Conservation (phyloP, 2,888 invertebrate genomes). For the Scaptomyza cyrtandrae region DNA sequence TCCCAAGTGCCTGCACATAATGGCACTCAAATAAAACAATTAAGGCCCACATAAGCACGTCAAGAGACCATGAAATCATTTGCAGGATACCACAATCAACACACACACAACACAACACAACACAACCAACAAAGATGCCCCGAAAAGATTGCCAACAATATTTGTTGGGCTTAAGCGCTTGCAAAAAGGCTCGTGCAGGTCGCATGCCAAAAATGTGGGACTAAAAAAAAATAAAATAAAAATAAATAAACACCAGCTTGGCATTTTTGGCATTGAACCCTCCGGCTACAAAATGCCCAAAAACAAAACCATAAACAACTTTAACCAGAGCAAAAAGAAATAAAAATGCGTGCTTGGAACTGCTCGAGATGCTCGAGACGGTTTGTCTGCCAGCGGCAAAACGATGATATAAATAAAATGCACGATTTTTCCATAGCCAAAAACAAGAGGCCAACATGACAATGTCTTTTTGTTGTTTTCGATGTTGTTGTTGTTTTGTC, state of each 20-base stretch:
- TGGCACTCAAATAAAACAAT: slow-evolving; percentile 79
- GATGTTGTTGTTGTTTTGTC: background rate
- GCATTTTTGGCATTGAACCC: slow-evolving; percentile 81
- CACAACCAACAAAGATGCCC: slow-evolving; percentile 59
- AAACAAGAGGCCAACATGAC: slow-evolving; percentile 28
- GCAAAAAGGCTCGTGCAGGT: slow-evolving; percentile 77
- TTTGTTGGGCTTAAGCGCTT: slow-evolving; percentile 54
- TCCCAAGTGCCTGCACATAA: slow-evolving; percentile 74
- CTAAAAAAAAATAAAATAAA: slow-evolving; percentile 19
- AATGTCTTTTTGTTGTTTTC: slow-evolving; percentile 13
- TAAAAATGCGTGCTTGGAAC: slow-evolving; percentile 71
- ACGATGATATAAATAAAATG: slow-evolving; percentile 68
- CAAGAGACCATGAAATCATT: slow-evolving; percentile 73
- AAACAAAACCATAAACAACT: slow-evolving; percentile 25
- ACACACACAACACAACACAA: too few relatives aligned
- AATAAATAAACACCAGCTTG: slow-evolving; percentile 54
- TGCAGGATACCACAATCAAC: slow-evolving; percentile 55
- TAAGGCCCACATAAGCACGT: slow-evolving; percentile 76
- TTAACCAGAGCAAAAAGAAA: slow-evolving; percentile 54
- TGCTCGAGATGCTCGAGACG: slow-evolving; percentile 68
- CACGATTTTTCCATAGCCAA: slow-evolving; percentile 60
- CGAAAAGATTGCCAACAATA: slow-evolving; percentile 73
- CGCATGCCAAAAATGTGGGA: slow-evolving; percentile 76
- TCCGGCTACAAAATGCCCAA: slow-evolving; percentile 55
- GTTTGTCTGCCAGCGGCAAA: slow-evolving; percentile 74